Conservation (phyloP, 2,888 invertebrate species). For the Catocala fraxini region DNA sequence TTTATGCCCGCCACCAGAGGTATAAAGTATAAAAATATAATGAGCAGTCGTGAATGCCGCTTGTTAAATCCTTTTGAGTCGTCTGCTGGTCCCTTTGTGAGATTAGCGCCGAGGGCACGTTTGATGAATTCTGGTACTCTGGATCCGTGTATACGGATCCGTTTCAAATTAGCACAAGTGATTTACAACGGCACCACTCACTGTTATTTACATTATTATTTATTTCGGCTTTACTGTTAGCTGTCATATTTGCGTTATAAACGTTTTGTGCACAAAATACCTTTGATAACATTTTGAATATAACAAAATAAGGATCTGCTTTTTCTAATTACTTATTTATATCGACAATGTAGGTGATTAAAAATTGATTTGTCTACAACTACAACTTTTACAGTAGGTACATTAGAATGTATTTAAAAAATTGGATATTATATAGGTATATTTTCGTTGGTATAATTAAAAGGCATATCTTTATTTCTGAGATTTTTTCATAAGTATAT, state of each 20-base stretch:
- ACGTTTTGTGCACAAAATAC: constrained; percentile 4
- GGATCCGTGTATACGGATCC: constrained; percentile 71
- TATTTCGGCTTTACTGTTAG: constrained; percentile 56
- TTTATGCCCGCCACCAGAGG: constrained; percentile 79
- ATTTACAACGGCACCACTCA: constrained; percentile 74
- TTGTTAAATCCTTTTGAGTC: constrained; percentile 87
- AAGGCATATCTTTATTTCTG: no score
- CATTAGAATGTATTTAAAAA: no score
- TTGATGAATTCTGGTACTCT: constrained; percentile 63
- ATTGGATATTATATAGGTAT: no score
- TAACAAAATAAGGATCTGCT: no score
- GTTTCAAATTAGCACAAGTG: constrained; percentile 83
- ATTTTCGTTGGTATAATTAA: no score
- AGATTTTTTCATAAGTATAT: no score
- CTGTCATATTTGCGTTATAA: constrained; percentile 30
- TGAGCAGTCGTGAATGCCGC: constrained; percentile 84
- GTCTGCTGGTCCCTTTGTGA: constrained; percentile 76
- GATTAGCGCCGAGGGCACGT: constrained; percentile 73
- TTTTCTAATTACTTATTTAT: no score
- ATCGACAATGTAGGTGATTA: no score
- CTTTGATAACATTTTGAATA: no score
- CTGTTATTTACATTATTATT: constrained; percentile 74
- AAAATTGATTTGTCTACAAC: no score
- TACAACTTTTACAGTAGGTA: no score
- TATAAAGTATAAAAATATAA: constrained; percentile 87